Evolutionary conservation across 2,113 vertebrate genomes (phyloP), one percentile per base, ranked within the genome.

Genomic region (Nannobrachium achirus): DNA sequence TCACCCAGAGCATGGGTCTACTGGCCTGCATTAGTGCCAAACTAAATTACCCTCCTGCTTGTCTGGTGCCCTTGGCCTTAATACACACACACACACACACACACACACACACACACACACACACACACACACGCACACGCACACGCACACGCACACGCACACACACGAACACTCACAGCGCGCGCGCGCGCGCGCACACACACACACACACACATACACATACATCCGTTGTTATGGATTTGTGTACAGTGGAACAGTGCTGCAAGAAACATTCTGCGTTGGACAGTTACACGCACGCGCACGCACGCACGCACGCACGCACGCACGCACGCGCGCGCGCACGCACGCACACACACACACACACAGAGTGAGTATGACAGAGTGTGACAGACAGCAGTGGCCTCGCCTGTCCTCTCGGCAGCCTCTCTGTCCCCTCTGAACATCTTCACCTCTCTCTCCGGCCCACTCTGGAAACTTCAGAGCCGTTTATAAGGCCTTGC

Each of bases 1-100:
- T 81, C 81, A 89, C 87, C 77, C 77, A 73, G 69, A 86, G 86
- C 88, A 65, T 52, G 68, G 70, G 79, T 79, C 68, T 66, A 80
- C 45, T 20, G 73, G 76, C 83, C 69, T 86, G 82, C 87, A 86
- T 92, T 92, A 89, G 83, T 92, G 89, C 89, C 89, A 91, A 83
- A 86, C 83, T 76, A 88, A 80, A 92, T 91, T 89, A 90, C 80
- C 59, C 83, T 86, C 80, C 77, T 88, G 84, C 84, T 81, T 52
- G 63, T 90, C 85, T 88, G 72, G 71, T 81, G 83, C 82, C 75
- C 77, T 80, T 68, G 81, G 71, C 75, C 74, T 69, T 71, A 19
- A 50, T 16, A 19, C 61, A 18, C 39, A 60, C 56, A 58, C 55
- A 57, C 15, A 56, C 39, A 56, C 18, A 71, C 65, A 53, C 74